Evolutionary conservation across 2,113 vertebrate species (phyloP).

Genomic region (Vireo altiloquus): DNA sequence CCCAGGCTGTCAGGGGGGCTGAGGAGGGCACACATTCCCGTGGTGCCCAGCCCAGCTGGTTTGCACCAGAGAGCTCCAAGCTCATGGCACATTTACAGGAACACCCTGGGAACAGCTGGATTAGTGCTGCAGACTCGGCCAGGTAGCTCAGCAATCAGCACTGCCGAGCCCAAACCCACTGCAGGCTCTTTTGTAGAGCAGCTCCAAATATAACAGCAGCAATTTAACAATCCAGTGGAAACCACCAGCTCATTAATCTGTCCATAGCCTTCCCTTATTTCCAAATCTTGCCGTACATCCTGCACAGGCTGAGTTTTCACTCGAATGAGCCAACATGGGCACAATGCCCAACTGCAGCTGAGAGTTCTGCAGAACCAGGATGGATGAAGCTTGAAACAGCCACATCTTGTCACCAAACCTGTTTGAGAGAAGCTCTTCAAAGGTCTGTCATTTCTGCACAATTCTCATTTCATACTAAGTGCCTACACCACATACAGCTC

Average conservation of each 20-base stretch:
- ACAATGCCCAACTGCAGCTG: not conserved
- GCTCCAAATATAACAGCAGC: not conserved
- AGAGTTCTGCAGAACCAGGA: not conserved
- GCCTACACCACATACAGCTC: not conserved
- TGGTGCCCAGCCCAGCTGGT: not conserved
- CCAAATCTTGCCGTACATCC: not conserved
- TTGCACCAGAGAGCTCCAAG: fast-evolving
- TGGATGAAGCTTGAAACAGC: not conserved
- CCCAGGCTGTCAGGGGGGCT: not conserved
- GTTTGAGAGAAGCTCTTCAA: not conserved
- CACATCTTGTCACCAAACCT: not conserved
- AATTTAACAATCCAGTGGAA: not conserved
- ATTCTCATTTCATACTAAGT: not conserved
- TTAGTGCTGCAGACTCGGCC: not conserved
- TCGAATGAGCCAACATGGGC: not conserved
- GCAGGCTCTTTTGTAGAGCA: not conserved
- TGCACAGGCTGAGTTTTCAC: not conserved
- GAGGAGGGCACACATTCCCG: not conserved
- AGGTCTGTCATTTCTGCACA: not conserved
- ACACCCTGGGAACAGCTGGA: too few relatives aligned
- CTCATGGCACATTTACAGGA: not conserved
- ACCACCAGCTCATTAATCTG: not conserved
- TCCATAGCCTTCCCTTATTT: not conserved
- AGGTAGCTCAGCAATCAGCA: not conserved
- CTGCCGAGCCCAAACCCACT: not conserved